Evolutionary conservation across 2,797 vertebrate genomes (phyloP).

Genomic region (Champsocephalus gunnari): DNA sequence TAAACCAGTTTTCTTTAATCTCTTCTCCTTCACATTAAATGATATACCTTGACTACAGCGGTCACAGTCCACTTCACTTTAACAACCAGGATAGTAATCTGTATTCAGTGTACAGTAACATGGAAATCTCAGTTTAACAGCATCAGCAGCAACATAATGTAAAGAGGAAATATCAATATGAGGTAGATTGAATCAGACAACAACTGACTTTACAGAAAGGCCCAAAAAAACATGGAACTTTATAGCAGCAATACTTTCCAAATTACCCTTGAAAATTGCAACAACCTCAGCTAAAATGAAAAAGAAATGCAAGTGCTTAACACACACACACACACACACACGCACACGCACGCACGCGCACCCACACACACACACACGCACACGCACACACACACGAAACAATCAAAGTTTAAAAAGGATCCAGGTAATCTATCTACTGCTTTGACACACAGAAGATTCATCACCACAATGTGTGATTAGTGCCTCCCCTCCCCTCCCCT

Average conservation of each 20-base stretch:
- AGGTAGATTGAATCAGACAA: background rate
- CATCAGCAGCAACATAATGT: background rate
- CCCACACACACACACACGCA: background rate
- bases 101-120: background rate
- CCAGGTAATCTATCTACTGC: constrained; percentile 46
- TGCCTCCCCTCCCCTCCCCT: constrained; percentile 42
- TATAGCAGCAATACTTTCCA: no score
- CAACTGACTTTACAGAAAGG: no score
- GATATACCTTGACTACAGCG: background rate
- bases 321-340: background rate
- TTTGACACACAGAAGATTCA: constrained; percentile 65
- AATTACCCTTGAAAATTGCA: no score
- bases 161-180: background rate
- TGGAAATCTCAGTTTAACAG: background rate
- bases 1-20: background rate
- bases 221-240: no score
- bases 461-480: constrained; percentile 67
- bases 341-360: background rate
- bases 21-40: background rate
- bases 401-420: constrained; percentile 28
- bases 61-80: background rate
- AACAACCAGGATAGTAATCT: background rate
- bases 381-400: constrained; percentile 22
- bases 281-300: no score
- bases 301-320: no score